Evolutionary conservation across 2,797 vertebrate species (phyloP).

Genomic region (Tolypeutes matacus): DNA sequence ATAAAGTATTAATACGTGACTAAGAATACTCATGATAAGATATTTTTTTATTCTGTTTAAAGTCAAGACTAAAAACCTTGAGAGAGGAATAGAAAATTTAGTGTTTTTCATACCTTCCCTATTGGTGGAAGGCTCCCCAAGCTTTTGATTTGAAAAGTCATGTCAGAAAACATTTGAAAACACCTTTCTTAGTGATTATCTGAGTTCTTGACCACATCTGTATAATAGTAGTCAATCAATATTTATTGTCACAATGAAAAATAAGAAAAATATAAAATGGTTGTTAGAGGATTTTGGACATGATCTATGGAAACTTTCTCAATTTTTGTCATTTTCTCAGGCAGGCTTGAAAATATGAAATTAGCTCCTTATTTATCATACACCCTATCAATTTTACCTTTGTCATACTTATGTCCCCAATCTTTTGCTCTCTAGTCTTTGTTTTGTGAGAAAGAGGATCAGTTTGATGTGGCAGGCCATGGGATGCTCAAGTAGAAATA

Average conservation of each 20-base stretch:
- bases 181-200: conserved; percentile 33
- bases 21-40: conserved; percentile 8
- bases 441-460: conserved; percentile 26
- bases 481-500: conserved; percentile 33
- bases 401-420: conserved; percentile 22
- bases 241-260: conserved; percentile 15
- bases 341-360: conserved; percentile 47
- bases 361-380: background rate
- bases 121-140: background rate
- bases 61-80: background rate
- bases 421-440: conserved; percentile 59
- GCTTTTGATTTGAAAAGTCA: conserved; percentile 2
- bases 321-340: background rate
- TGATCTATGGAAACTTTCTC: conserved; percentile 38
- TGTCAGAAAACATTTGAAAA: background rate
- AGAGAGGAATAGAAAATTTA: conserved; percentile 40
- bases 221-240: background rate
- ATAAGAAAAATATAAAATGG: background rate
- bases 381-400: background rate
- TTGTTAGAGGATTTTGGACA: conserved; percentile 34
- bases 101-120: conserved; percentile 37
- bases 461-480: conserved; percentile 5
- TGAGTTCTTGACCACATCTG: conserved; percentile 15
- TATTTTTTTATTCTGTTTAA: conserved; percentile 41
- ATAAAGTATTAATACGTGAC: background rate